These are phyloP conservation scores for Punctoribates punctum DNA, from an alignment of 2,888 invertebrate genomes.

Conservation along the genomic window DNA sequence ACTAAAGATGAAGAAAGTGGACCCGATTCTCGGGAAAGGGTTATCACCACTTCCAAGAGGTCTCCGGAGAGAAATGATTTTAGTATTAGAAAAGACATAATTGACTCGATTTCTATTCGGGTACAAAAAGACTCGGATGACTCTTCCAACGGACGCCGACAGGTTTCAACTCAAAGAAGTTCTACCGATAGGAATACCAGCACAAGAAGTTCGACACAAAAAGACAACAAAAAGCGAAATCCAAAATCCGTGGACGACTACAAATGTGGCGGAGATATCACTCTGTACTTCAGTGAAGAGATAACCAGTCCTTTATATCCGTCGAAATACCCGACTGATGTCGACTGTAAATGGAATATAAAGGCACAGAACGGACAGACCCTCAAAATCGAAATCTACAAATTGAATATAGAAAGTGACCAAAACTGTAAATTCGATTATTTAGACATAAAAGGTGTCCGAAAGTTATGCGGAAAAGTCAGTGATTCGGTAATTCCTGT, in stretches of 20 bases:
- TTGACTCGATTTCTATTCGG: neutral
- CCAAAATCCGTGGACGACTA: neutral
- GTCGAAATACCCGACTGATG: conserved; percentile 42
- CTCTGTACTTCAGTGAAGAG: conserved; percentile 24
- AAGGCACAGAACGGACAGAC: conserved; percentile 26
- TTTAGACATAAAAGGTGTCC: conserved; percentile 41
- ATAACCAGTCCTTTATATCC: conserved; percentile 35
- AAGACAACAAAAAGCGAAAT: neutral
- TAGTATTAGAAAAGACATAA: neutral
- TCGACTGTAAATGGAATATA: conserved; percentile 42
- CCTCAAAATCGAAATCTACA: conserved; percentile 35
- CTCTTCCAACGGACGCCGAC: neutral
- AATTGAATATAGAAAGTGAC: conserved; percentile 39
- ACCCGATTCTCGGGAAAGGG: neutral
- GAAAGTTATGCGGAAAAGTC: conserved; percentile 46
- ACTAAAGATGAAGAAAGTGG: neutral
- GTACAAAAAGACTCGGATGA: neutral
- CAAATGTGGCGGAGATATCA: conserved; percentile 22
- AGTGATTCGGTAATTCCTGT: conserved; percentile 45
- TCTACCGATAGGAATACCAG: neutral
- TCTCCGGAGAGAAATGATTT: neutral
- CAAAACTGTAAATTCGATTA: conserved; percentile 42
- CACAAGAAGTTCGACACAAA: neutral
- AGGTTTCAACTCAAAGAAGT: neutral
- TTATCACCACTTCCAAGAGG: neutral